Evolutionary conservation across 2,113 vertebrate genomes (phyloP).

Genomic region (Peromyscus polionotus): DNA sequence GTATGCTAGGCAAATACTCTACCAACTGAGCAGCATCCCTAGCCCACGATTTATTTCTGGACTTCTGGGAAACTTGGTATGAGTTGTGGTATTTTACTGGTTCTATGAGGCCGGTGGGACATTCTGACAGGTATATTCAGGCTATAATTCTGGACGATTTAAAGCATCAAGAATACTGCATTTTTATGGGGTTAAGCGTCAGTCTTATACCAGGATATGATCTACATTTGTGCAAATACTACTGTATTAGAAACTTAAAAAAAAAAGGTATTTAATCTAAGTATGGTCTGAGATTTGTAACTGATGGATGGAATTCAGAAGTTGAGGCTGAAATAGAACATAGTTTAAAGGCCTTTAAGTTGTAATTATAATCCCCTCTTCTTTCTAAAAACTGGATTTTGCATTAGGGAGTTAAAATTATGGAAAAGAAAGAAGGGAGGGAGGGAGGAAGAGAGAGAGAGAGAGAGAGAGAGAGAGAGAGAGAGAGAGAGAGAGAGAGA

Average conservation of each 20-base stretch:
- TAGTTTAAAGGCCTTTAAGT: conserved; percentile 2
- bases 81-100: neutral
- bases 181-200: neutral
- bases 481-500: too few species aligned
- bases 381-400: neutral
- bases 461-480: too few species aligned
- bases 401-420: conserved; percentile 34
- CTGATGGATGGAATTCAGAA: neutral
- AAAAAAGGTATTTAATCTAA: conserved; percentile 5
- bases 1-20: neutral
- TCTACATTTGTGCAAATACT: neutral
- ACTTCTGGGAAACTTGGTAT: conserved; percentile 18
- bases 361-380: neutral
- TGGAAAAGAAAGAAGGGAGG: too few species aligned
- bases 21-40: neutral
- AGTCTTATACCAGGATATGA: neutral
- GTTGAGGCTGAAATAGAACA: conserved; percentile 28
- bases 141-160: neutral
- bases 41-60: neutral
- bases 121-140: neutral
- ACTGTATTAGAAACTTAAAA: conserved; percentile 31
- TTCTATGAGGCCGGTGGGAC: conserved; percentile 6
- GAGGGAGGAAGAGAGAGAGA: too few species aligned
- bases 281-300: conserved; percentile 23
- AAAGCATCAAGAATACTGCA: conserved; percentile 29